Base-by-base conservation (phyloP, 2,113 vertebrate species). In the Pseudois nayaur region DNA sequence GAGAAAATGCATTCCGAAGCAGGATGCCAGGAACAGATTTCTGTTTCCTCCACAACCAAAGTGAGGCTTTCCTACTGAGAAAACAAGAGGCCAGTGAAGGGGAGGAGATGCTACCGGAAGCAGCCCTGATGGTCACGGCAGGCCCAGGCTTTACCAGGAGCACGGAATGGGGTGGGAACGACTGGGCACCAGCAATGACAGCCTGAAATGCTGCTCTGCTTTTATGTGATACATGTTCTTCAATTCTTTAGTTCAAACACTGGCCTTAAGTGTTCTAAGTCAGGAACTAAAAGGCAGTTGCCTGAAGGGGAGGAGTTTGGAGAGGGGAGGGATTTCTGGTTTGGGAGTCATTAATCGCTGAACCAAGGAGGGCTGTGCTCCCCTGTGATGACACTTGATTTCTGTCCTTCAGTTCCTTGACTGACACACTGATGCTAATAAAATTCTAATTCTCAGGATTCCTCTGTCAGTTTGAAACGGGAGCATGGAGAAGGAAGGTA, bases 1-100 rank as follows among this genome's bases (percentile, higher is more conserved):
- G 60, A 96, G 87, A 93, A 98, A 96, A 83, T 67, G 33, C 45
- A 89, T 95, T 88, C 91, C 14, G 55, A 54, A 6, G 50, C 67
- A 82, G 45, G 54, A 59, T 84, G 81, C 67, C 91, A 96, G 89
- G 86, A 94, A 89, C 59, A 86, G 45, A 55, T 81, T 92, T 88
- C 45, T 48, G 74, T 54, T 59, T 88, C 52, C 14, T 67, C 81
- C 25, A 79, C 45, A 40, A 79, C 36, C 67, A 89, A 94, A 60
- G 55, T 7, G 50, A 92, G 40, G 10, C 89, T 90, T 92, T 89
- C 76, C 45, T 8, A n/a, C 40, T 45, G 43, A 79, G 86, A 94
- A 94, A 48, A 54, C 7, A 59, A 43, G 40, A 71, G 36, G 36
- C 74, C 45, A 14, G 1, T 1, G 19, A 92, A 45, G 3, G 3